Conservation (phyloP, 2,113 vertebrate species). For the Brachyhypopomus gauderio region DNA sequence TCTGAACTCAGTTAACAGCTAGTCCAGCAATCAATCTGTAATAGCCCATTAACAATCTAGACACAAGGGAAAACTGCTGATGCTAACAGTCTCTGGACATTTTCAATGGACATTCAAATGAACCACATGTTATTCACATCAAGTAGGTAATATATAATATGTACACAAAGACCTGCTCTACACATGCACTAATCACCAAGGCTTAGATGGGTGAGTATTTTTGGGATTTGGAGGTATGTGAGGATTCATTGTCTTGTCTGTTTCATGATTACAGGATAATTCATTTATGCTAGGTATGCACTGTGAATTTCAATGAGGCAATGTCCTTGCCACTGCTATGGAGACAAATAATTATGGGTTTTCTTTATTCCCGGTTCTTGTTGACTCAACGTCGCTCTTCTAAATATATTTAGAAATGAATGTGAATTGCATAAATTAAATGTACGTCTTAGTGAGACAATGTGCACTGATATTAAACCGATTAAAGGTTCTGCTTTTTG, state of each 20-base stretch:
- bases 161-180: slow-evolving; percentile 5
- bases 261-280: slow-evolving; percentile 28
- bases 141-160: neutral
- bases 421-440: neutral
- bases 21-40: neutral
- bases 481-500: no score
- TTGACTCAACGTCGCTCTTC: neutral
- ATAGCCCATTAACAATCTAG: slow-evolving; percentile 38
- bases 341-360: slow-evolving; percentile 4
- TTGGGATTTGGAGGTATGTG: slow-evolving; percentile 19
- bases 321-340: neutral
- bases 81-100: neutral
- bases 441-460: slow-evolving; percentile 11
- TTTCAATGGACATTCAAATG: neutral
- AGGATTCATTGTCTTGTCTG: slow-evolving; percentile 20
- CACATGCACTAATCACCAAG: neutral
- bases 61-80: slow-evolving; percentile 17
- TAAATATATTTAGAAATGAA: neutral
- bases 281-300: neutral
- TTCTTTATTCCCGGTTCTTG: neutral
- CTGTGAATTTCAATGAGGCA: slow-evolving; percentile 20
- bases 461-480: neutral
- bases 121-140: neutral
- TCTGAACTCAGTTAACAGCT: slow-evolving; percentile 36
- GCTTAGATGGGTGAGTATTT: neutral